Percentiles rank a stretch among this genome's conserved stretches.
phyloP scores from a whole-genome alignment of 2,113 vertebrate genomes.

The Neodon shergylaensis region DNA sequence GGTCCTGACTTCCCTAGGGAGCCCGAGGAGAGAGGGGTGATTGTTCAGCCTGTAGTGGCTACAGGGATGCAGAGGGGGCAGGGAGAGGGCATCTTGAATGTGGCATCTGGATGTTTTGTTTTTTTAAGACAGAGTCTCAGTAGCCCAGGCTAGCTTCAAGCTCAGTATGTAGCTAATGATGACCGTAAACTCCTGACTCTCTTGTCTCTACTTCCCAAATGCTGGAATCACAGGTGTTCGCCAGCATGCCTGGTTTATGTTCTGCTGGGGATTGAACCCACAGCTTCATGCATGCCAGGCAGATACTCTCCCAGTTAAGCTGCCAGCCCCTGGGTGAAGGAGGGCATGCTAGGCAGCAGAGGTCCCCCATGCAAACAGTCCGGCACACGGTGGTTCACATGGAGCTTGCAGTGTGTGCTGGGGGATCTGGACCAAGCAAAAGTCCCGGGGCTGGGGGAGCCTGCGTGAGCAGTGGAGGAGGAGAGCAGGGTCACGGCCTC shows the following conservation, averaged over 20 bases:
- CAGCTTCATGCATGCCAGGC: not conserved
- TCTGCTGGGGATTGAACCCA: not conserved
- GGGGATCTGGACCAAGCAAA: no score
- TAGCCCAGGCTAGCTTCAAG: not conserved
- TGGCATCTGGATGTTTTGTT: not conserved
- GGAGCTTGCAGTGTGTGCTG: rapidly evolving
- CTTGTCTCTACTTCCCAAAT: not conserved
- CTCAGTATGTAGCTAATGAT: not conserved
- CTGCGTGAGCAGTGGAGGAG: not conserved
- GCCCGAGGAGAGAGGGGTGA: not conserved
- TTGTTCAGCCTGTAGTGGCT: no score
- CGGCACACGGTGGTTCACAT: rapidly evolving
- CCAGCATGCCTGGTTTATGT: not conserved
- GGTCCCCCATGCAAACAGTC: rapidly evolving
- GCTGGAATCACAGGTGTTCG: not conserved
- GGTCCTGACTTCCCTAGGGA: not conserved
- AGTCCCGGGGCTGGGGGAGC: not conserved
- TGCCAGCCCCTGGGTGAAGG: not conserved
- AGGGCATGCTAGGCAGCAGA: not conserved
- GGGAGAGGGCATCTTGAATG: not conserved
- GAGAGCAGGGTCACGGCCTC: not conserved
- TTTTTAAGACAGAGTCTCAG: not conserved
- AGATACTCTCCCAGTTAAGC: not conserved
- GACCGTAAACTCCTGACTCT: not conserved
- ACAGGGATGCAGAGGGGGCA: not conserved